Base-by-base conservation (phyloP, 2,888 invertebrate genomes). In the Venustoraphidia nigricollis region DNA sequence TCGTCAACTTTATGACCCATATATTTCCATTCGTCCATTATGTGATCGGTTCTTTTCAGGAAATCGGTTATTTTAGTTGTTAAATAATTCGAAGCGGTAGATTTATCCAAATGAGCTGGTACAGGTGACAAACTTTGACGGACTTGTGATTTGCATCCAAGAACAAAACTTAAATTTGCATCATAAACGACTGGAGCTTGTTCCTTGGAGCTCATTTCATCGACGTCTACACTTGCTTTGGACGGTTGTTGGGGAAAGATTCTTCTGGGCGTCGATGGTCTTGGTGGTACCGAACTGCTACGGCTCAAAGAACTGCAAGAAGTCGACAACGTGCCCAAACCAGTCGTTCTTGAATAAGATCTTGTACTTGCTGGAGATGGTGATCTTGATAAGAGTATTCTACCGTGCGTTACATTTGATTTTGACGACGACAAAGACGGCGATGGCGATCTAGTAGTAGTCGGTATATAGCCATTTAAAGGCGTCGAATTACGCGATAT, bases 21-120 rank as follows among this genome's bases (percentile, higher is more conserved):
- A 52, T 80, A 72, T 49, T 77, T 73, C 90, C 90, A 91, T 60
- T 90, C 88, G 58, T 90, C 87, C 78, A 86, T 86, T 1, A 90
- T 80, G 64, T 90, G 90, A 66, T 91, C 90, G 3, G 90, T 90
- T 53, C 85, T 75, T 59, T 77, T 78, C 36, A 91, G 68, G 58
- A 91, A 91, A 59, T 80, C 82, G 48, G 83, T 77, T 47, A 91
- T 90, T 66, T 84, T 85, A 36, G 72, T 75, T 35, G 80, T 78
- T 13, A 91, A 68, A 55, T 79, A 79, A 50, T 81, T 83, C 0
- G 88, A 88, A 2, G 84, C 82, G 0, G 88, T 89, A 44, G 79
- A 73, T 37, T 83, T 77, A 60, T 87, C 86, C 55, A 79, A 66
- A 59, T 83, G 82, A 1, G 89, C 87, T 3, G 89, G 86, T 8